Conservation (phyloP, 2,113 vertebrate genomes). For the Zosterops pallidus region DNA sequence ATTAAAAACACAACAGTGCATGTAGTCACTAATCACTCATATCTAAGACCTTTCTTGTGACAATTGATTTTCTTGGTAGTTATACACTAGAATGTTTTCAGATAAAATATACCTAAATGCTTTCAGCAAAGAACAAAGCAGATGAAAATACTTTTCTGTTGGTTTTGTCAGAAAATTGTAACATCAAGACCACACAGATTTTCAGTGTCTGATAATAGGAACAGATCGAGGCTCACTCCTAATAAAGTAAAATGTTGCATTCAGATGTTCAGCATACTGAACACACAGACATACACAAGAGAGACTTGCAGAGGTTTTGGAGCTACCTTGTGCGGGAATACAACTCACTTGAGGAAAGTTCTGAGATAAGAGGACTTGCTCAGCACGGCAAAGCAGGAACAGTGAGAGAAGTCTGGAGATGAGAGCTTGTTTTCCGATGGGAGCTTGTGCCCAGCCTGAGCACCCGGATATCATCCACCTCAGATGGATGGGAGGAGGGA, state of each 20-base stretch:
- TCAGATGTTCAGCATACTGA: not conserved
- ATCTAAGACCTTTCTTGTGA: not conserved
- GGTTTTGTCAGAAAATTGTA: not conserved
- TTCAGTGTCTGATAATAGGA: not conserved
- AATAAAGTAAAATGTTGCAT: not conserved
- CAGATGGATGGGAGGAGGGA: accelerated
- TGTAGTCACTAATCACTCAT: not conserved
- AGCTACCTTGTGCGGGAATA: not conserved
- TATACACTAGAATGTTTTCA: not conserved
- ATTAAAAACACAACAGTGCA: not conserved
- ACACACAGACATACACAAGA: not conserved
- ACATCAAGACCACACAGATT: not conserved
- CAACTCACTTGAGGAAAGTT: not conserved
- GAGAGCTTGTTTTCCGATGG: accelerated
- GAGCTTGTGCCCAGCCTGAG: not conserved
- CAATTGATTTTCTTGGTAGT: not conserved
- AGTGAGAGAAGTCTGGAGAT: accelerated
- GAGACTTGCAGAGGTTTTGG: not conserved
- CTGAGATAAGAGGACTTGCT: not conserved
- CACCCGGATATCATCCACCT: accelerated
- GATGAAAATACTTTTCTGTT: not conserved
- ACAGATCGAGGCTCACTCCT: not conserved
- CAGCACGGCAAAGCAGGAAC: not conserved
- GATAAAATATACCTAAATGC: not conserved
- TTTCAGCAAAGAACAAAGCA: not conserved